Percentiles rank a stretch among this genome's conserved stretches.
These are phyloP conservation scores for Heloderma charlesbogerti DNA, from an alignment of 2,113 vertebrate species.

Conservation along the genomic window DNA sequence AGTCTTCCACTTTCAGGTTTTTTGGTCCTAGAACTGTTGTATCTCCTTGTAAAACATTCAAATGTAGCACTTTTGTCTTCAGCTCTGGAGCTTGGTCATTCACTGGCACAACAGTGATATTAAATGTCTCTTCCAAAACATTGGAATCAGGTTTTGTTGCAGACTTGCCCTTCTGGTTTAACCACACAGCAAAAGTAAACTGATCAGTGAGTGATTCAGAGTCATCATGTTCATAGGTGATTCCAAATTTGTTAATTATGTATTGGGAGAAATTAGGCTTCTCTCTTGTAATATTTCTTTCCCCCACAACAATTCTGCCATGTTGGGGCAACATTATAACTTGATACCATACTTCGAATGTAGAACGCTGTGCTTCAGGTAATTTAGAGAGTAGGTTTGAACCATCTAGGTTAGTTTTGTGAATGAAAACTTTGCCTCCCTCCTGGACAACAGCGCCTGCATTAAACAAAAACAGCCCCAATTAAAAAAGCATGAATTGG, in stretches of 20 bases:
- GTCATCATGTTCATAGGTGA: slow-evolving; percentile 87
- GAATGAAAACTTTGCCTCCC: slow-evolving; percentile 84
- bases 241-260: slow-evolving; percentile 86
- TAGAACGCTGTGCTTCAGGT: slow-evolving; percentile 75
- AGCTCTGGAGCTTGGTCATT: slow-evolving; percentile 88
- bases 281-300: slow-evolving; percentile 86
- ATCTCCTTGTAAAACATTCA: slow-evolving; percentile 86
- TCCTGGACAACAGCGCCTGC: slow-evolving; percentile 85
- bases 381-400: slow-evolving; percentile 88
- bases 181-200: slow-evolving; percentile 86
- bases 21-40: slow-evolving; percentile 75
- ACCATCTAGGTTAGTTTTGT: slow-evolving; percentile 85
- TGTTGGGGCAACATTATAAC: slow-evolving; percentile 84
- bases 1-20: slow-evolving; percentile 86
- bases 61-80: slow-evolving; percentile 85
- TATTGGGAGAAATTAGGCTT: slow-evolving; percentile 92
- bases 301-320: slow-evolving; percentile 84
- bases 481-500: slow-evolving; percentile 22
- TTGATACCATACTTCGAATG: slow-evolving; percentile 91
- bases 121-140: slow-evolving; percentile 86
- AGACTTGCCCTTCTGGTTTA: slow-evolving; percentile 84
- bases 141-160: slow-evolving; percentile 74
- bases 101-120: slow-evolving; percentile 84
- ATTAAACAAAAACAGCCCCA: slow-evolving; percentile 28
- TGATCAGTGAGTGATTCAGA: slow-evolving; percentile 85